Conservation (phyloP, 2,113 vertebrate species). For the Harpagus bidentatus region DNA sequence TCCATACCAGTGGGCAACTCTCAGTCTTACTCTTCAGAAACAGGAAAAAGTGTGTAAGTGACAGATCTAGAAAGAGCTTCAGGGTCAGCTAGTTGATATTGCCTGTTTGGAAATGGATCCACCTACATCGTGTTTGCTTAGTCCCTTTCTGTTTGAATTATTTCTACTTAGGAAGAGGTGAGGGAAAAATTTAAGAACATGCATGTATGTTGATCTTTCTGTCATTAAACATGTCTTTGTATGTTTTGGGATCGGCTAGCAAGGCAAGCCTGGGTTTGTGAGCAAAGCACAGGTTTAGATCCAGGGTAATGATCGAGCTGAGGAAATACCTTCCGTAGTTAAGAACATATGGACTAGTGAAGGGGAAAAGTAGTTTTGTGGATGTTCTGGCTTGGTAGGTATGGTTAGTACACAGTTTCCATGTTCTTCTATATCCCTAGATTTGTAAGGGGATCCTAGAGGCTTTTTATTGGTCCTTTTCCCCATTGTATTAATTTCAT, state of each 20-base stretch:
- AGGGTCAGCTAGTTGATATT: not conserved
- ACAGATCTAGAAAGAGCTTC: not conserved
- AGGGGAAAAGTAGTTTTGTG: not conserved
- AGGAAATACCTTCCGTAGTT: not conserved
- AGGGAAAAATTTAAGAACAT: not conserved
- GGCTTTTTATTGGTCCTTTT: not conserved
- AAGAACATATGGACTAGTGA: fast-evolving
- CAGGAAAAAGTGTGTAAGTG: not conserved
- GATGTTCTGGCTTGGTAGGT: not conserved
- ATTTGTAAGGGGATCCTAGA: not conserved
- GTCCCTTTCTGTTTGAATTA: not conserved
- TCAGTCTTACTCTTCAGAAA: not conserved
- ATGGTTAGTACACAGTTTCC: not conserved
- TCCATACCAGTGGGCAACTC: not conserved
- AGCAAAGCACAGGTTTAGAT: not conserved
- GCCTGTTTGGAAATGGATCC: not conserved
- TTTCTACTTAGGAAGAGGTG: not conserved
- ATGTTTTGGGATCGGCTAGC: not conserved
- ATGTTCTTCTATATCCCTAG: not conserved
- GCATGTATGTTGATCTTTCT: not conserved
- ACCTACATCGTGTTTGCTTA: not conserved
- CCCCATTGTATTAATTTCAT: not conserved
- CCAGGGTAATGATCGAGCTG: not conserved
- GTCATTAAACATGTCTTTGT: not conserved
- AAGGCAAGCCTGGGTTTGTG: not conserved